Percentiles rank a stretch among this genome's conserved stretches.
These are phyloP conservation scores for Neuroscelio doddi DNA, from an alignment of 2,888 invertebrate species.

Conservation along the genomic window DNA sequence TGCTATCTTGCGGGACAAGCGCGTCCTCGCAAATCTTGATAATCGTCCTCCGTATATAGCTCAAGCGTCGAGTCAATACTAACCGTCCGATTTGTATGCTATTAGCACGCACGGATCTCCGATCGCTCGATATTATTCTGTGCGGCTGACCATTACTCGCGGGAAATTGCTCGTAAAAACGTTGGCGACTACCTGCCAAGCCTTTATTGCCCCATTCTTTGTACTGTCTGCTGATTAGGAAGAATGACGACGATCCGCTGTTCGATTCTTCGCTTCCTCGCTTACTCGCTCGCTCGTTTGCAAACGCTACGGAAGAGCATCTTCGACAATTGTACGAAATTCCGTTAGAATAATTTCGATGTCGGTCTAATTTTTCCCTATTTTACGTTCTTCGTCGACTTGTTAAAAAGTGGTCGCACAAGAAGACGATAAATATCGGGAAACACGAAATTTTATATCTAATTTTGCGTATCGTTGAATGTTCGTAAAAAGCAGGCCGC, in stretches of 20 bases:
- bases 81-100: slow-evolving; percentile 62
- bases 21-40: slow-evolving; percentile 47
- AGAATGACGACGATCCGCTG: slow-evolving; percentile 30
- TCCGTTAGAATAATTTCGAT: no score
- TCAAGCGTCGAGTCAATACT: slow-evolving; percentile 59
- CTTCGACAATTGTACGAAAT: no score
- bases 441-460: no score
- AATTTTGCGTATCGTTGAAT: no score
- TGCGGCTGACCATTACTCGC: slow-evolving; percentile 57
- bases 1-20: slow-evolving; percentile 50
- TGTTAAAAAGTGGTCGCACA: no score
- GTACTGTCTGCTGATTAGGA: slow-evolving; percentile 46
- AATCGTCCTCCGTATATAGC: slow-evolving; percentile 59
- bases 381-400: no score
- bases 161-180: slow-evolving; percentile 62
- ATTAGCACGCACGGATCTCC: slow-evolving; percentile 62
- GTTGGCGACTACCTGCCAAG: slow-evolving; percentile 41
- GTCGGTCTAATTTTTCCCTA: no score
- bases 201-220: slow-evolving; percentile 63
- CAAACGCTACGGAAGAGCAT: no score
- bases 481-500: no score
- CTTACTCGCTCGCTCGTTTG: background rate
- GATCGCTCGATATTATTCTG: slow-evolving; percentile 61
- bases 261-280: slow-evolving; percentile 1
- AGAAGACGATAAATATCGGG: no score